phyloP scores from a whole-genome alignment of 92 coral and sea anemone species.

The Porites rus region DNA sequence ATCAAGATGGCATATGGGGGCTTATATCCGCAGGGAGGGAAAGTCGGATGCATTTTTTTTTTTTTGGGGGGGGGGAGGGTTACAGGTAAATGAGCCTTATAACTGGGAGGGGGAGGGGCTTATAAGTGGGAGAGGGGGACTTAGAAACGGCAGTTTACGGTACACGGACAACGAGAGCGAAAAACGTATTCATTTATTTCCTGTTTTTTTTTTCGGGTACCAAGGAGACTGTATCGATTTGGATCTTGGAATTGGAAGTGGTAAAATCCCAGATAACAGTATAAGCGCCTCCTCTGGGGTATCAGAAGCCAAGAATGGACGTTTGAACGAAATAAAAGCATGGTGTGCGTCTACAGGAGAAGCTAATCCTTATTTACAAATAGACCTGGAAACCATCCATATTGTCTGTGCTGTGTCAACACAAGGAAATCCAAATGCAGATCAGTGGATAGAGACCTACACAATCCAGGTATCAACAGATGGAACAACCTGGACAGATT shows the following conservation, averaged over 20 bases:
- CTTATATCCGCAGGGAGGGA: no score
- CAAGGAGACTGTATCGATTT: conserved; percentile 31
- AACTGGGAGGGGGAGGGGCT: no score
- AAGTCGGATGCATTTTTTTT: no score
- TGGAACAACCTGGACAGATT: conserved; percentile 25
- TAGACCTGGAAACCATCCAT: conserved; percentile 18
- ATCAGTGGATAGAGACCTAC: conserved; percentile 31
- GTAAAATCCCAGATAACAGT: background rate
- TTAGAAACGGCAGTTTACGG: no score
- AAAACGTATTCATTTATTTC: no score
- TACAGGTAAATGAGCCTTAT: no score
- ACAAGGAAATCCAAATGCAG: conserved; percentile 36
- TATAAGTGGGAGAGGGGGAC: no score
- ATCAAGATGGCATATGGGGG: no score
- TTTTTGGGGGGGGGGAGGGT: no score
- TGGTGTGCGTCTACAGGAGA: conserved; percentile 41
- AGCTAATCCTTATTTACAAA: conserved; percentile 28
- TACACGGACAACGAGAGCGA: no score
- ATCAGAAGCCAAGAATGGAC: conserved; percentile 48
- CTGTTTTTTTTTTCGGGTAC: no score
- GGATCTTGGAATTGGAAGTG: conserved; percentile 39
- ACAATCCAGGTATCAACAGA: conserved; percentile 23
- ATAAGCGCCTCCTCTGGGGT: conserved; percentile 21
- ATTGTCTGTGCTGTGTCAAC: conserved; percentile 40
- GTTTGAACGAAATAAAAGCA: conserved; percentile 22